Evolutionary conservation across 1,140 invertebrate genomes (phyloP), one percentile per base, ranked within the genome.

Genomic region (Harpegnathos saltator): DNA sequence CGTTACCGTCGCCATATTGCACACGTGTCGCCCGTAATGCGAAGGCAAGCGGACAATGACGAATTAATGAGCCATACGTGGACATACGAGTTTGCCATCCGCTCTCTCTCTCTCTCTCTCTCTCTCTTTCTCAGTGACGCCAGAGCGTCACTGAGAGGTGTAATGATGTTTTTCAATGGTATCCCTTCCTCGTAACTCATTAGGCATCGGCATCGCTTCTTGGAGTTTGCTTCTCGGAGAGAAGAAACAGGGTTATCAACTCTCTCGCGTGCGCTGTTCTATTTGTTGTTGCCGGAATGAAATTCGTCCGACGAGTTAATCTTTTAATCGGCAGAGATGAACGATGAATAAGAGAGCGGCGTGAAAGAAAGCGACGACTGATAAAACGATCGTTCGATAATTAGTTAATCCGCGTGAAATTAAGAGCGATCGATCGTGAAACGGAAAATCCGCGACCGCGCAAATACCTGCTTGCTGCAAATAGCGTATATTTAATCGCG

Each of bases 341-440:
- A 44, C 38, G 15, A 44, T 48, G 24, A 19, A 17, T 54, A 5
- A 54, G 1, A 4, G n/a, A 56, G 11, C 17, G 54, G 54, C n/a
- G 19, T 17, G 17, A 54, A n/a, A n/a, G n/a, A n/a, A n/a, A n/a
- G n/a, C n/a, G n/a, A n/a, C n/a, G 33, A 7, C 33, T 54, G 54
- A 52, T 29, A 19, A 33, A 44, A 15, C 17, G 12, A 9, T 26
- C 17, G 17, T 0, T n/a, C 0, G n/a, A 29, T 58, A 80, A 71
- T 33, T 69, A 80, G 69, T 80, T 80, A 80, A 80, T 59, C 75
- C 19, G 33, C 11, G 38, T 50, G 14, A 68, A 58, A 56, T 58
- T 38, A 19, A 15, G 29, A 17, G 29, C 29, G 54, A 59, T 71
- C 33, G 58, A 22, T 59, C 24, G n/a, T 17, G 52, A 58, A 58